Base-by-base conservation (phyloP, 1,140 invertebrate genomes). In the Acarapis woodi region DNA sequence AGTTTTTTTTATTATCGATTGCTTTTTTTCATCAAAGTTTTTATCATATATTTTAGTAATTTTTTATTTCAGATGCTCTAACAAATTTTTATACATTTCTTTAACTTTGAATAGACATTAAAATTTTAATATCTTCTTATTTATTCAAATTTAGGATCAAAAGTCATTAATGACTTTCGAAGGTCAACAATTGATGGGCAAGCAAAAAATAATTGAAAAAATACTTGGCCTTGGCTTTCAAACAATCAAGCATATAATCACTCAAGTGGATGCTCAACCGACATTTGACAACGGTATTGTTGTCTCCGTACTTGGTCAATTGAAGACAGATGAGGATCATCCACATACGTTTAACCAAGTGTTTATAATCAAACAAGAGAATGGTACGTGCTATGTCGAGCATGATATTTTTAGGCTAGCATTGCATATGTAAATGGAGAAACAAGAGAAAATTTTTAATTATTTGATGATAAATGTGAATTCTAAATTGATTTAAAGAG, bases 81-180 rank as follows among this genome's bases (percentile, higher is more conserved):
- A n/a, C n/a, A n/a, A n/a, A n/a, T n/a, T n/a, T n/a, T n/a, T n/a
- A n/a, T n/a, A n/a, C n/a, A n/a, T n/a, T 31, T 16, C 14, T 20
- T 40, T 20, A 4, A 20, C 12, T 21, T 25, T 34, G 5, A 30
- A n/a, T 37, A 4, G 14, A 1, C 19, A 18, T 36, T 31, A 32
- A 25, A 3, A 32, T 25, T 32, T 24, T 14, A 41, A 39, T 15
- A 23, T 37, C 23, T 18, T 16, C 32, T 46, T 42, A 32, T 32
- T 37, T 32, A n/a, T n/a, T 16, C 18, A 26, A 22, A 67, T 64
- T 9, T 51, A 85, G 78, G 66, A 70, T 25, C 76, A 79, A 51
- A 70, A 72, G 31, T 85, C 79, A 1, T 75, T 88, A 49, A 85
- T 90, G 79, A 79, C 80, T 19, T 90, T 88, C 59, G 83, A 90